Evolutionary conservation across 2,797 vertebrate genomes (phyloP).

Genomic region (Brachyrhaphis roseni): DNA sequence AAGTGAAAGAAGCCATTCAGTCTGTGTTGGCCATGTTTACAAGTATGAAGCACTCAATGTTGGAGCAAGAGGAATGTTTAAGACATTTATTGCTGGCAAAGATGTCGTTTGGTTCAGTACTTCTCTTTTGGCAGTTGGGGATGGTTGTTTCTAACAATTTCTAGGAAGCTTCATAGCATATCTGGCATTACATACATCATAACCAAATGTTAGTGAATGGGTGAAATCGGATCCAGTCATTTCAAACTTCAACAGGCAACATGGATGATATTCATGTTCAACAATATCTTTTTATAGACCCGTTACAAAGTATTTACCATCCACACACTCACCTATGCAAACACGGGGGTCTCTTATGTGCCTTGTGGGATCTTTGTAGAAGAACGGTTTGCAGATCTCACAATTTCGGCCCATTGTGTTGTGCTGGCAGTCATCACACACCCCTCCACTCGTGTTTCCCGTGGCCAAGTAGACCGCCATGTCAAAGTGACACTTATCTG

Average conservation of each 20-base stretch:
- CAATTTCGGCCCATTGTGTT: slow-evolving; percentile 85
- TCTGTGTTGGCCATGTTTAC: too few species aligned
- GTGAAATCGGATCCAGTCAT: too few species aligned
- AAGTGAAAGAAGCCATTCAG: too few species aligned
- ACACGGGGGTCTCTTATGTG: slow-evolving; percentile 81
- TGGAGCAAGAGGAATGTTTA: too few species aligned
- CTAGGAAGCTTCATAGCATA: too few species aligned
- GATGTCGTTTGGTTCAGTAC: too few species aligned
- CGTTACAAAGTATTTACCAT: not conserved
- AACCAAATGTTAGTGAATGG: too few species aligned
- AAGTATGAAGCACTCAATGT: too few species aligned
- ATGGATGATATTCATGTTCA: not conserved
- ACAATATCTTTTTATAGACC: not conserved
- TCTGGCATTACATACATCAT: too few species aligned
- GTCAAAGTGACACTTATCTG: slow-evolving; percentile 89
- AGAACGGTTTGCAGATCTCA: slow-evolving; percentile 82
- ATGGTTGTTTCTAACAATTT: too few species aligned
- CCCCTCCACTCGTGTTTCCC: slow-evolving; percentile 88
- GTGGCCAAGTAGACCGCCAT: slow-evolving; percentile 92
- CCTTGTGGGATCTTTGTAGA: slow-evolving; percentile 78
- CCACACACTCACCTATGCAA: slow-evolving; percentile 81
- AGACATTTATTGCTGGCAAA: too few species aligned
- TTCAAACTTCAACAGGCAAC: not conserved
- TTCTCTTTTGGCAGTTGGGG: too few species aligned
- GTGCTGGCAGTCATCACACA: slow-evolving; percentile 91